These are phyloP conservation scores for Alviniconcha strummeri DNA, from an alignment of 2,888 invertebrate genomes.

Conservation along the genomic window DNA sequence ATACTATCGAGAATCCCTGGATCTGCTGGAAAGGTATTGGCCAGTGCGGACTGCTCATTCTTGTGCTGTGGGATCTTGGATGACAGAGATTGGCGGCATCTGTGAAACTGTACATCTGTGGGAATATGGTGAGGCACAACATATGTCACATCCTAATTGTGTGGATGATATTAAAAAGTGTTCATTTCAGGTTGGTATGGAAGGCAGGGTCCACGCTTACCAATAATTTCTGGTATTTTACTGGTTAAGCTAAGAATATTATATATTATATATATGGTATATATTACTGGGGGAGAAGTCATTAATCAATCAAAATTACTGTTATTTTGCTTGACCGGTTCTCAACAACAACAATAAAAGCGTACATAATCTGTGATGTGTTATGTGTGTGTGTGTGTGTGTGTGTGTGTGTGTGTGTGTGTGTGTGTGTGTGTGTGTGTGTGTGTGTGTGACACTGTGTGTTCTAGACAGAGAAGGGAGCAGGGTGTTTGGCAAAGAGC, in stretches of 20 bases:
- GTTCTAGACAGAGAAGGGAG: too few relatives aligned
- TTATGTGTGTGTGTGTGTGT: too few relatives aligned
- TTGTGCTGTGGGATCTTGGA: conserved; percentile 39
- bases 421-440: too few relatives aligned
- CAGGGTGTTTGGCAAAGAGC: too few relatives aligned
- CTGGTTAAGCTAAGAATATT: neutral
- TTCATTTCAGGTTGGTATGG: neutral
- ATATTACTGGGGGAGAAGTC: too few relatives aligned
- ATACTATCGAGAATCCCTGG: conserved; percentile 19
- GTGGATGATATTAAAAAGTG: neutral
- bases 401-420: too few relatives aligned
- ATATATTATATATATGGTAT: neutral
- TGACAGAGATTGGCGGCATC: conserved; percentile 36
- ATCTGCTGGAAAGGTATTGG: conserved; percentile 22
- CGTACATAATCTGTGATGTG: too few relatives aligned
- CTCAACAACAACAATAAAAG: too few relatives aligned
- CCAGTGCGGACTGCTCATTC: conserved; percentile 33
- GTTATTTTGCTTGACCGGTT: too few relatives aligned
- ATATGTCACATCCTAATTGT: neutral
- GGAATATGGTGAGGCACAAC: conserved; percentile 38
- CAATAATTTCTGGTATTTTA: neutral
- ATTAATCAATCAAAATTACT: too few relatives aligned
- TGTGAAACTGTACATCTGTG: conserved; percentile 35
- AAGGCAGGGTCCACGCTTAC: too few relatives aligned
- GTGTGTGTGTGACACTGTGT: too few relatives aligned